Evolutionary conservation across 2,113 vertebrate genomes (phyloP).

Genomic region (Eira barbara): DNA sequence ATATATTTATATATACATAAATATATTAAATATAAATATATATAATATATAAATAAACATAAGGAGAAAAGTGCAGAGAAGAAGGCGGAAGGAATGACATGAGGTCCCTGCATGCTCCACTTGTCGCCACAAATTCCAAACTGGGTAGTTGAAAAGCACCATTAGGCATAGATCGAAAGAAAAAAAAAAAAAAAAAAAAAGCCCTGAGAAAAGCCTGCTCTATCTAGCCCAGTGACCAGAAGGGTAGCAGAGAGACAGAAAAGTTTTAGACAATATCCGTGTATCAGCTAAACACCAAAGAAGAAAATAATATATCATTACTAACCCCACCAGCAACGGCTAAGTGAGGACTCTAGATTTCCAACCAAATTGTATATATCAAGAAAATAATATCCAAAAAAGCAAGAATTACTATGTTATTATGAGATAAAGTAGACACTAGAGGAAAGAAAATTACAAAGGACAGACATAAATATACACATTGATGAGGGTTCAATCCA

Average conservation of each 20-base stretch:
- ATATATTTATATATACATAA: neutral
- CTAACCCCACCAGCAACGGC: neutral
- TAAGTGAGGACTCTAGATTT: neutral
- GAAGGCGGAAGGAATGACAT: neutral
- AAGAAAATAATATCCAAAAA: neutral
- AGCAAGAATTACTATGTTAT: neutral
- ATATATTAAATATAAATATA: too few species aligned
- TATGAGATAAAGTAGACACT: neutral
- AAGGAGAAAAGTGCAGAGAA: neutral
- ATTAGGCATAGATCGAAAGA: neutral
- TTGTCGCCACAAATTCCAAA: neutral
- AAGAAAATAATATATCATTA: neutral
- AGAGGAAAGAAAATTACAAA: neutral
- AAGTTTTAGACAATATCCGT: neutral
- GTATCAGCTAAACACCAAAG: neutral
- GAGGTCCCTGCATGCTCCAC: neutral
- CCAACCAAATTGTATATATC: neutral
- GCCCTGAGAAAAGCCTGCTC: neutral
- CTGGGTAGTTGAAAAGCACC: neutral
- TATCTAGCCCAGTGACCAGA: neutral
- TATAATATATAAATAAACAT: neutral
- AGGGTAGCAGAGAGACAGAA: neutral
- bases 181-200: neutral
- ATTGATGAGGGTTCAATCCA: neutral
- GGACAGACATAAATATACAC: neutral